Evolutionary conservation across 2,113 vertebrate species (phyloP), one percentile per base, ranked within the genome.

Genomic region (Nibea coibor): DNA sequence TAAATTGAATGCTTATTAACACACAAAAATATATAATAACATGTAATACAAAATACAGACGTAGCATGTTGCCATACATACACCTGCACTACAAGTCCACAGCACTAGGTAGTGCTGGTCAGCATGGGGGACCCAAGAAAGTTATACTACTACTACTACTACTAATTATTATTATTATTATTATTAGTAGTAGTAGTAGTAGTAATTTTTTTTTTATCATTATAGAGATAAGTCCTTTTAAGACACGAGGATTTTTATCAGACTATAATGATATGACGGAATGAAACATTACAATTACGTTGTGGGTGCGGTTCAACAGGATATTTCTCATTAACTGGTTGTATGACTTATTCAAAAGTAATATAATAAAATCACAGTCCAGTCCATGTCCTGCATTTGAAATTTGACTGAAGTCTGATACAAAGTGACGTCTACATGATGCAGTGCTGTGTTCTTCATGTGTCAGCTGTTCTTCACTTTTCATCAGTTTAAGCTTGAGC

Each of bases 101-200:
- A 22, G 6, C 92, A 84, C 81, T 67, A 87, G 91, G 62, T 79
- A 88, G 75, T 42, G 78, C 68, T 45, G 14, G 1, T 9, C 15
- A 31, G 9, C 3, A 3, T 4, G 4, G 8, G n/a, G 24, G 10
- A 24, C 12, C 19, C 8, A 7, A 72, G 78, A 72, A 77, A 85
- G 78, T 85, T 81, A 51, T 48, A 35, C 35, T 35, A 35, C 35
- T 35, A 35, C 4, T 35, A 35, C 7, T 1, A 35, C 35, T 35
- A 35, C 35, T n/a, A n/a, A n/a, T n/a, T 35, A 8, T 7, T 35
- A 35, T 35, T 35, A 35, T 35, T 5, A 35, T 6, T 35, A 35
- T 35, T 35, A 35, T 35, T 7, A 35, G 35, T 35, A 35, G 6
- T 35, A 35, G 31, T 35, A 35, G 1, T n/a, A n/a, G n/a, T n/a